Evolutionary conservation across 2,888 invertebrate species (phyloP).

Genomic region (Neoaliturus tenellus): DNA sequence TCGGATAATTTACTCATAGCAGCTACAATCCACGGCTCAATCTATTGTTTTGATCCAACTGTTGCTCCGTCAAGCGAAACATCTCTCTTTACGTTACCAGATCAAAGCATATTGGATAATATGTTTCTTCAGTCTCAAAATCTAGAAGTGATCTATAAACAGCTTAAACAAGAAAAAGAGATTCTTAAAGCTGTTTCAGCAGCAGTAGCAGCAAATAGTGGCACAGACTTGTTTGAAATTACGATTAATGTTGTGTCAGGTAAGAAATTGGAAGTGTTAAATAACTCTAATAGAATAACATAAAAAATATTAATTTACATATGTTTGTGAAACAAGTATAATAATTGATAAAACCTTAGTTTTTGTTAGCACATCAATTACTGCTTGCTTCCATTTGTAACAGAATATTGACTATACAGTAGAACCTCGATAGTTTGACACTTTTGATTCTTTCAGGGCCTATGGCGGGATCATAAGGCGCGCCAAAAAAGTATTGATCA

Average conservation of each 20-base stretch:
- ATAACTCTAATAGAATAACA: too few species aligned
- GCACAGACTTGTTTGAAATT: background rate
- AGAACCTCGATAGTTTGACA: too few species aligned
- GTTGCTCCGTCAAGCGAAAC: background rate
- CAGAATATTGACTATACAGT: background rate
- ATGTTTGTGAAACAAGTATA: background rate
- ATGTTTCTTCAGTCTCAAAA: constrained; percentile 18
- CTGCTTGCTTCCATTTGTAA: background rate
- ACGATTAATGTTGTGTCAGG: constrained; percentile 2
- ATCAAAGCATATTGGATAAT: constrained; percentile 18
- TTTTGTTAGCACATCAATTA: background rate
- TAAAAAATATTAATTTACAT: background rate
- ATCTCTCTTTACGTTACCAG: background rate
- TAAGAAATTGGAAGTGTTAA: too few species aligned
- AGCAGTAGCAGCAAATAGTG: background rate
- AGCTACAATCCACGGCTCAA: constrained; percentile 20
- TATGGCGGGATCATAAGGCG: too few species aligned
- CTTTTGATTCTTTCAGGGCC: too few species aligned
- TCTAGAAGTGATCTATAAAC: constrained; percentile 4
- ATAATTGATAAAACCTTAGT: background rate
- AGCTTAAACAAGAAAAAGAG: background rate
- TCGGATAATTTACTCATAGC: background rate
- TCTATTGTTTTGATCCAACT: constrained; percentile 17
- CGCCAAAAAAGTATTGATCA: too few species aligned
- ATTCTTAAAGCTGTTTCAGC: constrained; percentile 26